Percentiles rank a stretch among this genome's conserved stretches.
phyloP scores from a whole-genome alignment of 2,888 invertebrate species.

The Agrochola lychnidis region DNA sequence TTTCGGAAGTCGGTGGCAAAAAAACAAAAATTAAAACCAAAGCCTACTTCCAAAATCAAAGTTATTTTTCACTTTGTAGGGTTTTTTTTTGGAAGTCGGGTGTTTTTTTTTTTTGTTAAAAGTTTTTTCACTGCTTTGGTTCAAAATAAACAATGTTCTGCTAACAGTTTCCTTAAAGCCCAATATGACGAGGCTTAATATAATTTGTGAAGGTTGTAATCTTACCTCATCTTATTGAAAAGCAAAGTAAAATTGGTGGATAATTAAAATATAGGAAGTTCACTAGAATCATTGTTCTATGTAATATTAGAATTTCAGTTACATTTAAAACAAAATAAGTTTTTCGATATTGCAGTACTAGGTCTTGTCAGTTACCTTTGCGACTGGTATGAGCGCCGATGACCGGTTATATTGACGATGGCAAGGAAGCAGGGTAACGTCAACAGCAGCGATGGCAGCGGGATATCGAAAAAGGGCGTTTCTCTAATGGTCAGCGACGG shows the following conservation, averaged over 20 bases:
- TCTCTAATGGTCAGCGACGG: background rate
- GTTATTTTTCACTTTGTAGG: too few species aligned
- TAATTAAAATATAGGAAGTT: background rate
- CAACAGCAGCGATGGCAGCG: background rate
- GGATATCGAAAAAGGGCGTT: background rate
- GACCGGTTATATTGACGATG: too few species aligned
- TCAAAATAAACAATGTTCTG: background rate
- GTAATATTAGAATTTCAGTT: background rate
- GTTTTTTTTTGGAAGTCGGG: too few species aligned
- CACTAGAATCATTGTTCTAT: background rate
- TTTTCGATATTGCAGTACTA: conserved; percentile 28
- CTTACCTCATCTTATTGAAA: background rate
- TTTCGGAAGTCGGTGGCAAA: too few species aligned
- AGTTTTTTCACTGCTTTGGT: background rate
- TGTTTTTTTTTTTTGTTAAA: too few species aligned
- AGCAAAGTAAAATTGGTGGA: background rate
- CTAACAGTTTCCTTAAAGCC: background rate
- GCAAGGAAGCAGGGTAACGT: background rate
- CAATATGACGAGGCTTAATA: too few species aligned
- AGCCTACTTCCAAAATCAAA: too few species aligned
- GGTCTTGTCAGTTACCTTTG: conserved; percentile 34
- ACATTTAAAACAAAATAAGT: background rate
- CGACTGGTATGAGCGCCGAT: conserved; percentile 19
- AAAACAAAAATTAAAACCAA: too few species aligned
- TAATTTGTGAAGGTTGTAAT: background rate